Evolutionary conservation across 2,113 vertebrate species (phyloP).

Genomic region (Sardina pilchardus): DNA sequence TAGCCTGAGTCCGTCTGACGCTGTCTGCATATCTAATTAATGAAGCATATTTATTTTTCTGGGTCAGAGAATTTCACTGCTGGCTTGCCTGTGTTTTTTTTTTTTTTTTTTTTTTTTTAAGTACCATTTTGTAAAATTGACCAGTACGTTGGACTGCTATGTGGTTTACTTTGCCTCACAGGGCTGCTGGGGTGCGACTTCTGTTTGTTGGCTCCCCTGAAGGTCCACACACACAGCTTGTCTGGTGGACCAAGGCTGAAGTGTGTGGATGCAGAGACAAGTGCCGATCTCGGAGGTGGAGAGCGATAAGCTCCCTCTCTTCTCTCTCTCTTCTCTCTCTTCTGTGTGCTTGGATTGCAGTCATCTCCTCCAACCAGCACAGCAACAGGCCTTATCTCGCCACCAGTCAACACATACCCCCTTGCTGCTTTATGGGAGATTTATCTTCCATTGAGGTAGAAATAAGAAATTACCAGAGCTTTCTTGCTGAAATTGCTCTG

Average conservation of each 20-base stretch:
- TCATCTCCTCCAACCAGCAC: background rate
- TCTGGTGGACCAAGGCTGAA: background rate
- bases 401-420: background rate
- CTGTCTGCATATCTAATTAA: no score
- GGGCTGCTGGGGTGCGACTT: background rate
- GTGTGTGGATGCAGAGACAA: background rate
- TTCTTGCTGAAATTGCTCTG: constrained; percentile 12
- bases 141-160: background rate
- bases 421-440: background rate
- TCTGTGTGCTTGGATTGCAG: background rate
- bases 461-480: constrained; percentile 17
- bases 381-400: constrained; percentile 2
- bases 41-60: no score
- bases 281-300: background rate
- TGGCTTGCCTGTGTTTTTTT: background rate
- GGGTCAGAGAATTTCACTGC: background rate
- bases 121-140: background rate
- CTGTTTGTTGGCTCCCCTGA: background rate
- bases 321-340: background rate
- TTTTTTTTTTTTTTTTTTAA: background rate
- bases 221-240: background rate
- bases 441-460: constrained; percentile 18
- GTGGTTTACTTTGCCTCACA: background rate
- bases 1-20: no score
- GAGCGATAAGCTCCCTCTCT: background rate